These are phyloP conservation scores for Trachemys scripta DNA, from an alignment of 2,113 vertebrate species.

Conservation along the genomic window DNA sequence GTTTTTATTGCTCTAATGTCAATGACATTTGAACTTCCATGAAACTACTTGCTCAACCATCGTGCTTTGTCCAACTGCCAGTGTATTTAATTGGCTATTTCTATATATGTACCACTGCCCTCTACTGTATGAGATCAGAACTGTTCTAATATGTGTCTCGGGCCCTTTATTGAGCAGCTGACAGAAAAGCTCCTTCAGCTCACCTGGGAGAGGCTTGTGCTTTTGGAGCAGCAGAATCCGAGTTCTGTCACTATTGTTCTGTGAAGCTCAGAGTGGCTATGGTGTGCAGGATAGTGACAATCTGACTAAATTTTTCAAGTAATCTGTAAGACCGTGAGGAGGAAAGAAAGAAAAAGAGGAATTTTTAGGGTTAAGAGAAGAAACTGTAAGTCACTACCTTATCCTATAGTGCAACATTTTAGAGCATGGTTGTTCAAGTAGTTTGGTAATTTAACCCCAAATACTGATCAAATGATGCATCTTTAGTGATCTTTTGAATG, in stretches of 20 bases:
- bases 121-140: constrained; percentile 59
- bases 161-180: not conserved
- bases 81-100: rapidly evolving
- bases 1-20: rapidly evolving
- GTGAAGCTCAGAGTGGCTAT: not conserved
- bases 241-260: not conserved
- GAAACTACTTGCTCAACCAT: not conserved
- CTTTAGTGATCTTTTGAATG: not conserved
- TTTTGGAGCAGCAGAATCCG: not conserved
- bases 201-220: not conserved
- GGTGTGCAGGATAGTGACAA: not conserved
- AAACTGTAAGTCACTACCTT: not conserved
- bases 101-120: constrained; percentile 46
- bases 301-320: not conserved
- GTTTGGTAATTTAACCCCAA: not conserved
- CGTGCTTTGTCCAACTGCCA: rapidly evolving
- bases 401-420: not conserved
- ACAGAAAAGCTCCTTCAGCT: not conserved
- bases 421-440: not conserved
- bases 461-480: not conserved
- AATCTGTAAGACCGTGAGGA: not conserved
- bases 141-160: constrained; percentile 26
- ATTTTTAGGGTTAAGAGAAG: not conserved
- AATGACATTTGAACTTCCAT: not conserved
- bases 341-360: not conserved